Evolutionary conservation across 2,113 vertebrate species (phyloP), one percentile per base, ranked within the genome.

Genomic region (Pseudopodoces humilis): DNA sequence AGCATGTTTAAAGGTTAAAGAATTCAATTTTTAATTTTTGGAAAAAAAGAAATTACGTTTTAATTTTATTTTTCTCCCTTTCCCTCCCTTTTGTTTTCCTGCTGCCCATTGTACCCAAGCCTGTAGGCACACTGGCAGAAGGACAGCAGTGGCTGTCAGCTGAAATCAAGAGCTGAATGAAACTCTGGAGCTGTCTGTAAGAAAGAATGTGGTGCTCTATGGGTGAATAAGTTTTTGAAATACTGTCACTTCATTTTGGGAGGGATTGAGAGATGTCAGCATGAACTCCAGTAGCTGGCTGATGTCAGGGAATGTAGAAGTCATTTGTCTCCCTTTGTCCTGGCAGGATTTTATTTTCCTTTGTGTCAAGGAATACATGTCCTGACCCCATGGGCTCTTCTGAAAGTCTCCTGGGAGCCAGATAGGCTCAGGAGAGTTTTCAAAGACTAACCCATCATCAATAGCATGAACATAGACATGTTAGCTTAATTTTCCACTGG

Each of bases 1-100:
- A 97, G 97, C 98, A 98, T 98, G 97, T 95, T 97, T 95, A 96
- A 96, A 93, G 53, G 88, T 86, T 92, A 94, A 96, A 96, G 59
- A 94, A 94, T 78, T 87, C 65, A 80, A 28, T 49, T 94, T 33
- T 95, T 96, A 37, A 67, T 95, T 95, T 84, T 83, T 69, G 50
- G 31, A 62, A 60, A 31, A 31, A 92, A 56, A 37, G 3, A 77
- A 81, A 50, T 52, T 28, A 33, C 8, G n/a, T 92, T 94, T 46
- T 50, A 11, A 33, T 69, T 92, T 37, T 68, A 46, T 86, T 92
- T 90, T 90, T 37, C 52, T 76, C 30, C n/a, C 7, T 64, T 87
- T 75, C 23, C 17, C 13, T 84, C 27, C 44, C 22, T 80, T 88
- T 72, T 83, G 30, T 83, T 84, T 86, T 65, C 13, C 62, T 86